Evolutionary conservation across 2,888 invertebrate genomes (phyloP), one percentile per base, ranked within the genome.

Genomic region (Scelioninae gen. 2): DNA sequence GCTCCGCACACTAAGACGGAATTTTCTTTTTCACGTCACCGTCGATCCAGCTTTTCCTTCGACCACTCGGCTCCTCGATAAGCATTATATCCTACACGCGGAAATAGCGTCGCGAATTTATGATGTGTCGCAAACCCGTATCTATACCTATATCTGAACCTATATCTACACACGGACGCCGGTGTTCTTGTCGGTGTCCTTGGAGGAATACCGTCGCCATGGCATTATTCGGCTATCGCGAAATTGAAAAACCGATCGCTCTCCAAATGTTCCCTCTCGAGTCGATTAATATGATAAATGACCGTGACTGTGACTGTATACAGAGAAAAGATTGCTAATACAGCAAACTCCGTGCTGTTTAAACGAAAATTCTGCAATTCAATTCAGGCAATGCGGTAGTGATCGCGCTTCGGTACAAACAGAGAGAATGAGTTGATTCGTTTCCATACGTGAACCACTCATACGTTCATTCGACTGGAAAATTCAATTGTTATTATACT

Each of bases 101-200:
- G 74, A 73, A 77, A 77, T 75, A 73, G 72, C 78, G 74, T 50
- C 73, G 61, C 70, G 65, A 77, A 77, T 77, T 74, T 78, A 76
- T 77, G 74, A 71, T 70, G 43, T 33, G 50, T n/a, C 15, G 39
- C n/a, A 15, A 13, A 39, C 13, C 52, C 9, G 9, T 5, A n/a
- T 2, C 31, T 18, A 53, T 53, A 37, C 52, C 50, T 35, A 41
- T 43, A 52, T n/a, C 18, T 25, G 7, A 11, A 11, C 13, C 13
- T 28, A 22, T 63, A 63, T 43, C 63, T 31, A 25, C 9, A 37
- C 5, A 9, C 2, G 7, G 15, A 1, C 46, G 60, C 18, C 50
- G 50, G 18, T 50, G 61, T 41, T 50, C 41, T 52, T 15, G 28
- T 7, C 50, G 50, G 1, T 41, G 50, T 28, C 45, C 53, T 45